phyloP scores from a whole-genome alignment of 2,888 invertebrate genomes.

The Drosophila histrio region DNA sequence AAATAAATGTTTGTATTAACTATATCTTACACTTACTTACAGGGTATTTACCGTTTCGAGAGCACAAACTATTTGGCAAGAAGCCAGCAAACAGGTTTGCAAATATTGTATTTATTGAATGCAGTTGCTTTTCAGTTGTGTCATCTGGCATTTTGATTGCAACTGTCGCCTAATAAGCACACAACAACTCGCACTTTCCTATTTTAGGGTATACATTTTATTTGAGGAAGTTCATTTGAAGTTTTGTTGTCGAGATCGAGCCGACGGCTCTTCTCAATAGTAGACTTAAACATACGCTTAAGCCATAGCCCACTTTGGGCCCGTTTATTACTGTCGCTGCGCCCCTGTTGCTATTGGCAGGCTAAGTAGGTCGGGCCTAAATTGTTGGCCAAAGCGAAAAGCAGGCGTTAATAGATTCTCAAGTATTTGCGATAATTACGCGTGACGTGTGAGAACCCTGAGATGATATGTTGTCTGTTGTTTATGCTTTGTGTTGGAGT shows the following conservation, averaged over 20 bases:
- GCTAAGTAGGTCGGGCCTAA: background rate
- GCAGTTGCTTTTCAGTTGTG: background rate
- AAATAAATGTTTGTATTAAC: background rate
- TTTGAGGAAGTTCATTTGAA: background rate
- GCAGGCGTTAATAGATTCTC: constrained; percentile 25
- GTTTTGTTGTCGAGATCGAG: background rate
- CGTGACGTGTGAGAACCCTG: constrained; percentile 28
- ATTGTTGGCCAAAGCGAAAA: constrained; percentile 1
- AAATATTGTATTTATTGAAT: background rate
- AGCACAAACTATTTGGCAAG: background rate
- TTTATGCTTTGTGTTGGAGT: constrained; percentile 3
- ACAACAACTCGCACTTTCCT: background rate
- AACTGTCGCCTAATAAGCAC: background rate
- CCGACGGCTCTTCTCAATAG: background rate
- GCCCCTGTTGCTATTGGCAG: background rate
- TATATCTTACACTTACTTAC: background rate
- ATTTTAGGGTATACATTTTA: background rate
- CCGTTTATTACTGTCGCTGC: background rate
- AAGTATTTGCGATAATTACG: constrained; percentile 29
- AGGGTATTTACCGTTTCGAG: background rate
- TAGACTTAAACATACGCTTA: too few species aligned
- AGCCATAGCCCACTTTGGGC: background rate
- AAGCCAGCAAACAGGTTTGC: constrained; percentile 10
- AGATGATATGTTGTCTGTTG: constrained; percentile 10
- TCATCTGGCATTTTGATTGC: background rate